phyloP scores from a whole-genome alignment of 2,797 vertebrate genomes.

The Kryptopterus vitreolus region DNA sequence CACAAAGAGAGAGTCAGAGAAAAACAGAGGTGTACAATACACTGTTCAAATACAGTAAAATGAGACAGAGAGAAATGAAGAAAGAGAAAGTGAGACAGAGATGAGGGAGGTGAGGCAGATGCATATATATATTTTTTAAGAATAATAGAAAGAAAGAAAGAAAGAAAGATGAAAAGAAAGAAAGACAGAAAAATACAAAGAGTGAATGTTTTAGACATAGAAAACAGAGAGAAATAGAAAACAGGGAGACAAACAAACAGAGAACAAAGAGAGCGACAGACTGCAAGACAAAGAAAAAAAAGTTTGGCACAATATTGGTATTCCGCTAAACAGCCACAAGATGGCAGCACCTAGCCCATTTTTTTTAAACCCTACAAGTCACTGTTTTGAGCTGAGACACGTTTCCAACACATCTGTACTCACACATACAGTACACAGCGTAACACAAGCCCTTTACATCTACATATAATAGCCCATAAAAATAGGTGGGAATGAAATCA shows the following conservation, averaged over 20 bases:
- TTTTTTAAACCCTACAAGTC: background rate
- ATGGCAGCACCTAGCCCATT: constrained; percentile 20
- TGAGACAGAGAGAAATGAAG: background rate
- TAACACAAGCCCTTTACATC: background rate
- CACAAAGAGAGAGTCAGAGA: constrained; percentile 7
- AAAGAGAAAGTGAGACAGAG: background rate
- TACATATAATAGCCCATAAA: background rate
- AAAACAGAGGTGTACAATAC: no score
- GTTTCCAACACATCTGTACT: background rate
- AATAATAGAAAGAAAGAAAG: background rate
- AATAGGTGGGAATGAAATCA: background rate
- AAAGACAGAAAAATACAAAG: background rate
- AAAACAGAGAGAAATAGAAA: background rate
- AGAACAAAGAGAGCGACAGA: background rate
- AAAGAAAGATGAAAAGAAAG: no score
- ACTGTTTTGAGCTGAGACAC: background rate
- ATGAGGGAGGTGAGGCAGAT: background rate
- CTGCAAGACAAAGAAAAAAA: background rate
- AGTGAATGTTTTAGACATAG: background rate
- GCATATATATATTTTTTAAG: background rate
- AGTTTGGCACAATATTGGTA: no score
- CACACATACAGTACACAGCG: no score
- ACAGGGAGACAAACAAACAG: background rate
- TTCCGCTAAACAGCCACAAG: constrained; percentile 30
- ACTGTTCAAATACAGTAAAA: no score